Conservation (phyloP, 2,113 vertebrate genomes). For the Tetraodon nigroviridis region DNA sequence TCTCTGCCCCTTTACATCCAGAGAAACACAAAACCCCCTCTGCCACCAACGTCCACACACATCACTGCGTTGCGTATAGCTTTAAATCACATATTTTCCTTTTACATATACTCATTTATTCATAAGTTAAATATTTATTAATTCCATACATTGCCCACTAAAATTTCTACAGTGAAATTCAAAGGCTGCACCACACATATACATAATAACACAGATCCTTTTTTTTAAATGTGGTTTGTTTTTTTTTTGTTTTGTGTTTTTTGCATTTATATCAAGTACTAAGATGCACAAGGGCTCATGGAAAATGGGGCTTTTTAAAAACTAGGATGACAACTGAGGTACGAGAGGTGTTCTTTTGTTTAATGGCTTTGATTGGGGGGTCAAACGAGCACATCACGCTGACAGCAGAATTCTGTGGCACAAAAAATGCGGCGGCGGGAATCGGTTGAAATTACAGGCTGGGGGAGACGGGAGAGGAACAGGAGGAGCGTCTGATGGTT, state of each 20-base stretch:
- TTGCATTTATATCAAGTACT: conserved; percentile 24
- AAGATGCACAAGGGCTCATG: conserved; percentile 30
- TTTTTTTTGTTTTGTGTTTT: conserved; percentile 32
- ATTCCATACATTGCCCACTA: conserved; percentile 57
- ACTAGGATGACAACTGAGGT: conserved; percentile 14
- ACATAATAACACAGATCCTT: conserved; percentile 63
- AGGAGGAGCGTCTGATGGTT: conserved; percentile 29
- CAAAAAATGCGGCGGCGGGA: neutral
- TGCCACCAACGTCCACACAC: conserved; percentile 35
- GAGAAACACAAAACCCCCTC: conserved; percentile 24
- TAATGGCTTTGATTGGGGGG: conserved; percentile 8
- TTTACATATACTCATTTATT: conserved; percentile 50
- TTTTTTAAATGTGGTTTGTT: conserved; percentile 52
- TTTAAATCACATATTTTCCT: conserved; percentile 37
- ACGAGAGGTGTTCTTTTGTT: conserved; percentile 14
- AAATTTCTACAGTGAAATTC: conserved; percentile 64
- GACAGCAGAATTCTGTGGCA: conserved; percentile 24
- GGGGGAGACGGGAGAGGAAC: conserved; percentile 5
- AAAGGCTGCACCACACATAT: conserved; percentile 69
- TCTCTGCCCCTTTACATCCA: conserved; percentile 21
- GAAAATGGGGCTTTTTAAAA: neutral
- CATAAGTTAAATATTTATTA: conserved; percentile 67
- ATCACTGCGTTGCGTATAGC: conserved; percentile 32
- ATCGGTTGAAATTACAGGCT: conserved; percentile 21
- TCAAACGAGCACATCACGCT: conserved; percentile 48